Percentiles rank a stretch among this genome's conserved stretches.
Conservation (phyloP, 2,113 vertebrate genomes). For the Ciconia stormi region DNA sequence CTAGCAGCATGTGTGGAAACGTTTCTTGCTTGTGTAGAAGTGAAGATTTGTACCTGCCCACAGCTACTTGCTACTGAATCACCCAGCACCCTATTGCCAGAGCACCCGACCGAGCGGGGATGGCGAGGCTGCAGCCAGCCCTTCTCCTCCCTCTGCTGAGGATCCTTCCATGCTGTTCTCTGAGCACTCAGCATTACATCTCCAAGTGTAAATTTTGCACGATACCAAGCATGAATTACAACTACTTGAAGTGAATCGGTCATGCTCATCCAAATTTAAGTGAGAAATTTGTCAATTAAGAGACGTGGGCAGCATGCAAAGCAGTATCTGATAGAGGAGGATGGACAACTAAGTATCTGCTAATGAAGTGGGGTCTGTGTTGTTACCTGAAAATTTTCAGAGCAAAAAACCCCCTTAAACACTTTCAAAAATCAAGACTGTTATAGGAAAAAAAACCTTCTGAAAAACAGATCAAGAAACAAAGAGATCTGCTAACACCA, state of each 20-base stretch:
- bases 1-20: neutral
- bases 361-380: neutral
- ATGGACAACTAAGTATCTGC: neutral
- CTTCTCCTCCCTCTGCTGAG: neutral
- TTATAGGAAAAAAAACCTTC: neutral
- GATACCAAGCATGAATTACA: neutral
- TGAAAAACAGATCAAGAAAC: neutral
- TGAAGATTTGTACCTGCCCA: neutral
- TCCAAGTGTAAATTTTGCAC: neutral
- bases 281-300: neutral
- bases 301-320: neutral
- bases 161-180: neutral
- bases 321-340: neutral
- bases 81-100: neutral
- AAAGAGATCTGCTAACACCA: neutral
- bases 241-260: neutral
- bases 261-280: neutral
- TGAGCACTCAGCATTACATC: neutral
- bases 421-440: neutral
- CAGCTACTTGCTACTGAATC: neutral
- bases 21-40: neutral
- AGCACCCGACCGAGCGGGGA: fast-evolving
- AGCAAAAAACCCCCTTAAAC: neutral
- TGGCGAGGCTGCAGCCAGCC: fast-evolving
- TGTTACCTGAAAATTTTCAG: neutral